Evolutionary conservation across 2,113 vertebrate genomes (phyloP).

Genomic region (Epinephelus fuscoguttatus): DNA sequence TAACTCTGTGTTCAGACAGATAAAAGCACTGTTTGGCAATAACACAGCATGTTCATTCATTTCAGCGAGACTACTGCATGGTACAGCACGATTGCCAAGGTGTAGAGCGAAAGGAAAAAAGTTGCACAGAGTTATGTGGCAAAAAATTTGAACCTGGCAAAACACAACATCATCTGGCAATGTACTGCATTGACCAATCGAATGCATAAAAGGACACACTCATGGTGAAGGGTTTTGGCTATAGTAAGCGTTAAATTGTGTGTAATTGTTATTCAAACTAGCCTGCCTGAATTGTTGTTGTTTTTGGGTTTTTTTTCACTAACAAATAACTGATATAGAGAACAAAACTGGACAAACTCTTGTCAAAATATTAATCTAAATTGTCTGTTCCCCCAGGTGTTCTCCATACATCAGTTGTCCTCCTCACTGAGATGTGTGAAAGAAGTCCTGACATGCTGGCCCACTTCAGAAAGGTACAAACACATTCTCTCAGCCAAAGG

Average conservation of each 20-base stretch:
- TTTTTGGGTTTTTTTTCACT: background rate
- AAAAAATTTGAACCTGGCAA: background rate
- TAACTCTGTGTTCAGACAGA: background rate
- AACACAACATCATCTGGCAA: background rate
- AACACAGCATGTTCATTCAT: background rate
- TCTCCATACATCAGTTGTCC: conserved; percentile 98
- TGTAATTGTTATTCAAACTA: background rate
- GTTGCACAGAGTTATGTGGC: background rate
- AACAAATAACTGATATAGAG: background rate
- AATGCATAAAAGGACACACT: background rate
- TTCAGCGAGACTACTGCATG: background rate
- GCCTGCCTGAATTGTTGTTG: background rate
- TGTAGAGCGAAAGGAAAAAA: background rate
- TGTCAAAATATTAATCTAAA: background rate
- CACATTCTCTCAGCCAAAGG: conserved; percentile 1
- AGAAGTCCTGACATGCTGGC: conserved; percentile 98
- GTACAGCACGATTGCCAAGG: background rate
- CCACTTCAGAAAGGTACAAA: conserved; percentile 97
- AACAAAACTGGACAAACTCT: background rate
- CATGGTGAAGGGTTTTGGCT: no score
- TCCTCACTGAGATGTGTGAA: conserved; percentile 99
- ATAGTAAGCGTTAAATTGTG: no score
- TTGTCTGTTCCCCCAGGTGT: conserved; percentile 86
- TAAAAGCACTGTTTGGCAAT: background rate
- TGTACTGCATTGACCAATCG: background rate